A percentile compares a stretch with the other conserved stretches of the same genome.
phyloP scores from a whole-genome alignment of 2,797 vertebrate genomes.

The Tadarida brasiliensis region DNA sequence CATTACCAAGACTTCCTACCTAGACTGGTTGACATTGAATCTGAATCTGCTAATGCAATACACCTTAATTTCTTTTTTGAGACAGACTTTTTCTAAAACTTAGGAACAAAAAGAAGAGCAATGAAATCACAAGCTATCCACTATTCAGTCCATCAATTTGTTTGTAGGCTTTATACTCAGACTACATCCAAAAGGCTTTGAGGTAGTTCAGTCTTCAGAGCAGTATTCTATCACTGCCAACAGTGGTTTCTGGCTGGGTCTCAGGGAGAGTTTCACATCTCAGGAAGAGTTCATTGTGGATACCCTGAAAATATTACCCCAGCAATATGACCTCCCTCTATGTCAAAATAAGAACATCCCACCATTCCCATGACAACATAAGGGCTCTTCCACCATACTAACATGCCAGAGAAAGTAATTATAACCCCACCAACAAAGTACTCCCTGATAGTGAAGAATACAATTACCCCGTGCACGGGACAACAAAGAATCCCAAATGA shows the following conservation, averaged over 20 bases:
- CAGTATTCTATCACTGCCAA: neutral
- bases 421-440: neutral
- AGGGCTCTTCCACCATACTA: neutral
- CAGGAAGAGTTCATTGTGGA: slow-evolving; percentile 58
- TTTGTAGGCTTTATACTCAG: slow-evolving; percentile 47
- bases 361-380: slow-evolving; percentile 16
- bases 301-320: neutral
- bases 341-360: slow-evolving; percentile 61
- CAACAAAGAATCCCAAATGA: neutral
- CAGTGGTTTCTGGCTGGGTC: neutral
- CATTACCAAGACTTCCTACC: neutral
- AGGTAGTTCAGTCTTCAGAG: slow-evolving; percentile 43
- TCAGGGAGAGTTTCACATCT: slow-evolving; percentile 57
- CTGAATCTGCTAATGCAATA: slow-evolving; percentile 40
- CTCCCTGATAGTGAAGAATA: neutral
- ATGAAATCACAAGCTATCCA: slow-evolving; percentile 14
- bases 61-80: slow-evolving; percentile 30
- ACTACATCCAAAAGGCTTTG: slow-evolving; percentile 55
- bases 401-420: neutral
- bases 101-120: slow-evolving; percentile 3
- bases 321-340: neutral
- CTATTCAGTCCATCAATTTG: slow-evolving; percentile 50
- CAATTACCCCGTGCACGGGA: neutral
- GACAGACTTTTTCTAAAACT: neutral
- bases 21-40: neutral